Evolutionary conservation across 92 coral and sea anemone species (phyloP), one percentile per base, ranked within the genome.

Genomic region (Palythoa grandiflora): DNA sequence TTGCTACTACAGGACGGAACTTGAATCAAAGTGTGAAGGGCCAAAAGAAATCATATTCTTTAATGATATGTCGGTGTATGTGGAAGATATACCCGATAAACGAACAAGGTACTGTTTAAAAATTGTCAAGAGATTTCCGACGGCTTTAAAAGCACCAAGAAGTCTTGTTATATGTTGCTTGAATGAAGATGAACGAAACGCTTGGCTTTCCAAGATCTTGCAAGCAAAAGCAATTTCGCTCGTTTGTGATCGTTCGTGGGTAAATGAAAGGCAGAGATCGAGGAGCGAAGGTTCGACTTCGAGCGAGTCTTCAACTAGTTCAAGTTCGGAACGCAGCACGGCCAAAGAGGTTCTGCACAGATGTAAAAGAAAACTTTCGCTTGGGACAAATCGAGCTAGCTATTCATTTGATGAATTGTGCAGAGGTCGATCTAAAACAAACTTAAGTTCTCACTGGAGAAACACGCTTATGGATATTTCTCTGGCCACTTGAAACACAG

Each of bases 21-120:
- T 91, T 19, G 92, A 95, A 17, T 85, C 98, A 1, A 81, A 71
- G 3, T 77, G 80, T 28, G 86, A 93, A 20, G 94, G 87, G 10
- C 98, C 98, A 1, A 93, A 88, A 57, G 98, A 94, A 48, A 89
- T 95, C 2, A 95, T 95, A 57, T 95, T 93, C 84, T 95, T 93
- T 84, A 95, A 95, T 71, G 98, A 95, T 65, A 89, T 95, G 96
- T 95, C 98, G 7, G 79, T 95, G 11, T 95, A 89, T 50, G 90
- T 95, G 51, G 98, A 93, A 39, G 93, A 93, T 50, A 76, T 90
- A 8, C 83, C 89, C 63, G 95, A 94, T 66, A 73, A 85, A 37
- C 90, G 84, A 59, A 91, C 92, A 14, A 95, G 91, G 59, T 93
- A 84, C 89, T 95, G 98, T 50, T 80, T 95, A 37, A 90, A 77